A percentile compares a stretch with the other conserved stretches of the same genome.
phyloP scores from a whole-genome alignment of 2,888 invertebrate genomes.

The Drosophila incognita region DNA sequence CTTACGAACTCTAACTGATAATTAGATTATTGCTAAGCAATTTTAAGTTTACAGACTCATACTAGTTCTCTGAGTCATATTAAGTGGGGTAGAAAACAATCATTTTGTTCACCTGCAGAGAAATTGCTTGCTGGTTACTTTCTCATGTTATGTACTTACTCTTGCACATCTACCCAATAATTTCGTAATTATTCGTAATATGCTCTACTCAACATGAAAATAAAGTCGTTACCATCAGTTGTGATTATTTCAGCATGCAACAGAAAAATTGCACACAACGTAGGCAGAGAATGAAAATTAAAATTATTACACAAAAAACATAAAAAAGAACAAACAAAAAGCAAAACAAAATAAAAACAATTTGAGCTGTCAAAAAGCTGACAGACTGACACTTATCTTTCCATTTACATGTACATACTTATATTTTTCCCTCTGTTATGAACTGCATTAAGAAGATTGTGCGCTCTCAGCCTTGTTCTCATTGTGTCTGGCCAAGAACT shows the following conservation, averaged over 20 bases:
- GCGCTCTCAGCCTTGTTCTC: slow-evolving; percentile 36
- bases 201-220: slow-evolving; percentile 36
- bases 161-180: background rate
- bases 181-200: slow-evolving; percentile 12
- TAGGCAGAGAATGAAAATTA: slow-evolving; percentile 49
- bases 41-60: background rate
- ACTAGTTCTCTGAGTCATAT: background rate
- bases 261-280: slow-evolving; percentile 47
- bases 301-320: slow-evolving; percentile 41
- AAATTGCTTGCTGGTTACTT: background rate
- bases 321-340: slow-evolving; percentile 48
- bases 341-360: slow-evolving; percentile 14
- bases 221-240: slow-evolving; percentile 42
- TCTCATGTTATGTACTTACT: slow-evolving; percentile 2
- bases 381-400: slow-evolving; percentile 57
- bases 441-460: slow-evolving; percentile 48
- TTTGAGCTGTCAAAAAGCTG: slow-evolving; percentile 71
- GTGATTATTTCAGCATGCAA: slow-evolving; percentile 68
- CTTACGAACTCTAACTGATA: background rate
- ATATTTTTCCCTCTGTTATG: slow-evolving; percentile 35
- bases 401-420: slow-evolving; percentile 17
- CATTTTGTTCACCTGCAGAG: background rate
- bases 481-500: slow-evolving; percentile 22
- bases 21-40: background rate
- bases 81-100: background rate